Percentiles rank a stretch among this genome's conserved stretches.
phyloP scores from a whole-genome alignment of 2,888 invertebrate genomes.

The Digitonthophagus gazella region DNA sequence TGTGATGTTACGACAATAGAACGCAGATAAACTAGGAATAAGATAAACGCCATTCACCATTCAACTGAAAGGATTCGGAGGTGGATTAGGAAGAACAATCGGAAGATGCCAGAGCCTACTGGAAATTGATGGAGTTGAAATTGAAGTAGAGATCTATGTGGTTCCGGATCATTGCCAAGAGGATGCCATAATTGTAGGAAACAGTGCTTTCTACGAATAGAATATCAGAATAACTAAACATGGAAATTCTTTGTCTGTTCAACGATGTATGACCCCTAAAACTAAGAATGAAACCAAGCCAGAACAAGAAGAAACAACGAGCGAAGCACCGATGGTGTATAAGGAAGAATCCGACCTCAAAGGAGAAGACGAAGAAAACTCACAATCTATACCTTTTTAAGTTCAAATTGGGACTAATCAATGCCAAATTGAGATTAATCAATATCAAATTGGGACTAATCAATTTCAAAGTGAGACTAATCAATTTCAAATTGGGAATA shows the following conservation, averaged over 20 bases:
- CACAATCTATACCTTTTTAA: no score
- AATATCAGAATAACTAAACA: conserved; percentile 18
- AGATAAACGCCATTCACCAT: conserved; percentile 10
- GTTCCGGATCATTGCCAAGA: conserved; percentile 24
- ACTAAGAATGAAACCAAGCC: no score
- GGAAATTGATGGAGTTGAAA: conserved; percentile 17
- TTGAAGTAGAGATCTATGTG: conserved; percentile 21
- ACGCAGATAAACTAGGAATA: conserved; percentile 13
- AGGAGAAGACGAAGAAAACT: no score
- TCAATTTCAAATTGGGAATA: no score
- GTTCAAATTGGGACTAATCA: no score
- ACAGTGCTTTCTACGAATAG: conserved; percentile 19
- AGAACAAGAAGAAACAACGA: no score
- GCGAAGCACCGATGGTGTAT: no score
- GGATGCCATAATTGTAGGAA: conserved; percentile 23
- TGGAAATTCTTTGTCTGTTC: conserved; percentile 11
- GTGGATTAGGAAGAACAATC: conserved; percentile 19
- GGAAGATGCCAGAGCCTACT: conserved; percentile 8
- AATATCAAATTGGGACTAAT: no score
- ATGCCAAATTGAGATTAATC: no score
- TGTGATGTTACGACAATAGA: conserved; percentile 17
- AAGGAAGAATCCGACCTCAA: no score
- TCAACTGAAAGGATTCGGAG: conserved; percentile 22
- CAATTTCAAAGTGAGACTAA: no score
- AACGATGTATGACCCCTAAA: no score